These are phyloP conservation scores for Agrenia bidenticulata DNA, from an alignment of 2,888 invertebrate species.

Conservation along the genomic window DNA sequence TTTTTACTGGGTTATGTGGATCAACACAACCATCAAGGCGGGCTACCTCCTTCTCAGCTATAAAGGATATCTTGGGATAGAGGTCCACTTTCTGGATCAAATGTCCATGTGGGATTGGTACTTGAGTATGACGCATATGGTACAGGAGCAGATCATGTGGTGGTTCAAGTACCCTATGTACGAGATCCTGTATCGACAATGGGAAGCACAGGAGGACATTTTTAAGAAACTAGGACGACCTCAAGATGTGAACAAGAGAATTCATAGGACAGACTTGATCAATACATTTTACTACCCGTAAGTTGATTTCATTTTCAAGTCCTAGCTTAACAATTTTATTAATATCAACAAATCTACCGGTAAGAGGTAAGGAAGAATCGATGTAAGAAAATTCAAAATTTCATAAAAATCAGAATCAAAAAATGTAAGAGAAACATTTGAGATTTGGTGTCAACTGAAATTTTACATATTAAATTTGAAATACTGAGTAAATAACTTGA, in stretches of 20 bases:
- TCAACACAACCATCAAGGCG: slow-evolving; percentile 25
- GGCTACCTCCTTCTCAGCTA: slow-evolving; percentile 30
- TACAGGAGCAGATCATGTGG: slow-evolving; percentile 36
- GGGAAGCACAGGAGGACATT: slow-evolving; percentile 37
- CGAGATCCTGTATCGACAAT: slow-evolving; percentile 30
- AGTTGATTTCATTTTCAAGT: no score
- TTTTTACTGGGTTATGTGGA: slow-evolving; percentile 28
- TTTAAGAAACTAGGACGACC: slow-evolving; percentile 31
- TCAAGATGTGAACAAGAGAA: slow-evolving; percentile 20
- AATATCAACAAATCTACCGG: no score
- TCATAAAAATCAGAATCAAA: no score
- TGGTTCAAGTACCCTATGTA: slow-evolving; percentile 31
- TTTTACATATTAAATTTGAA: no score
- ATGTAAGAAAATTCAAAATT: no score
- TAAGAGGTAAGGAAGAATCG: no score
- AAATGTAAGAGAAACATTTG: no score
- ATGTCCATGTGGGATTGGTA: slow-evolving; percentile 43
- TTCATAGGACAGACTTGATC: slow-evolving; percentile 5
- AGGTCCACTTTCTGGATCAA: slow-evolving; percentile 38
- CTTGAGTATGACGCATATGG: slow-evolving; percentile 24
- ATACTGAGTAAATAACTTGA: no score
- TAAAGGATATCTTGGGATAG: slow-evolving; percentile 11
- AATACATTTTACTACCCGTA: slow-evolving; percentile 1
- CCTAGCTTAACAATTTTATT: no score
- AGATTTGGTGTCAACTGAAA: no score